These are phyloP conservation scores for Melikaiella ostensackeni DNA, from an alignment of 2,888 invertebrate genomes.

Conservation along the genomic window DNA sequence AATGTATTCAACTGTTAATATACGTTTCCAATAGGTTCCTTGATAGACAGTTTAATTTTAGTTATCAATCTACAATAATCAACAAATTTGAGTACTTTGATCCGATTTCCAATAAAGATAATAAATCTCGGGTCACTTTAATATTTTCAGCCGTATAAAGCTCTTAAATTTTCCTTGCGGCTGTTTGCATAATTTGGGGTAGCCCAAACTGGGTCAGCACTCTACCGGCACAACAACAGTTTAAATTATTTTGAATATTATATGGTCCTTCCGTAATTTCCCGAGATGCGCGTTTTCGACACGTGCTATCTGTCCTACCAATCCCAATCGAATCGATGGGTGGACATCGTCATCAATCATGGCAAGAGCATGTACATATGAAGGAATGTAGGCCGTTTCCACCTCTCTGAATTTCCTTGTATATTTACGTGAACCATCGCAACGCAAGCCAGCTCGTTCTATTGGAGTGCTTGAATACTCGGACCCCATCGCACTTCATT, in stretches of 20 bases:
- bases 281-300: conserved; percentile 54
- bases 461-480: conserved; percentile 5
- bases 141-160: background rate
- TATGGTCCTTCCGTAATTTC: conserved; percentile 46
- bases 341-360: conserved; percentile 48
- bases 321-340: conserved; percentile 46
- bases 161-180: background rate
- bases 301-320: conserved; percentile 48
- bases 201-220: background rate
- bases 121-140: too few species aligned
- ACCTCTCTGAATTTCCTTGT: background rate
- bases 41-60: too few species aligned
- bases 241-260: conserved; percentile 23
- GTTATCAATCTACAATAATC: too few species aligned
- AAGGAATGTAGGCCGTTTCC: background rate
- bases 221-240: conserved; percentile 16
- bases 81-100: too few species aligned
- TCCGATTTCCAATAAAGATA: too few species aligned
- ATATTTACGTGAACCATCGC: conserved; percentile 16
- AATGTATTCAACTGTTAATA: too few species aligned
- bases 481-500: conserved; percentile 13
- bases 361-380: background rate
- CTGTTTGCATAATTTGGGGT: conserved; percentile 11
- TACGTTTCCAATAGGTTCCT: too few species aligned
- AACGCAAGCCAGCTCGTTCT: background rate